Evolutionary conservation across 2,888 invertebrate genomes (phyloP), one percentile per base, ranked within the genome.

Genomic region (Harpalus rufipes): DNA sequence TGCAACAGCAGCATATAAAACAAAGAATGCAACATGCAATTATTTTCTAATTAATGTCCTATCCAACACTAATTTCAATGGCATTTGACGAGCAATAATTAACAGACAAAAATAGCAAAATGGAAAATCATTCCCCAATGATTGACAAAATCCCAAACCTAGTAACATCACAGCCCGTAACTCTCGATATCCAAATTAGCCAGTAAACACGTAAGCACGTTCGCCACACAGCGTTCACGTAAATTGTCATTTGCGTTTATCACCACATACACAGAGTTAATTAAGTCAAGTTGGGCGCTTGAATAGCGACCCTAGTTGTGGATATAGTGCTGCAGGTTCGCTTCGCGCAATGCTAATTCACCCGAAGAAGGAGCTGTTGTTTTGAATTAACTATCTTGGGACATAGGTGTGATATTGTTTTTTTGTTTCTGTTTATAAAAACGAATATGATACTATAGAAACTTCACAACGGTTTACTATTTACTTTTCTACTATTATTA

Each of bases 241-340:
- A 68, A 39, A 68, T 68, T 68, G 68, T 68, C 68, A 68, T 39
- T 68, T 68, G 14, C 39, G 68, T 68, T 68, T 68, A 68, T 68
- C 68, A 39, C 68, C 68, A 39, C 25, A 68, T 39, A 68, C 68
- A 68, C 14, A 14, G 32, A 68, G 68, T 68, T 68, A 68, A 68
- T 68, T 68, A 68, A 68, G 68, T 68, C 68, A 68, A 39, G 68
- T 68, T 39, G 39, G 39, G n/a, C 16, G 63, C 25, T 7, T 7
- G 68, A 39, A 68, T 68, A 39, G 16, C 59, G 59, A 7, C 14
- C 2, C 44, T 44, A 21, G 21, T 56, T 5, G 56, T 56, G n/a
- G 10, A n/a, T 56, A 56, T 10, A n/a, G 56, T n/a, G 3, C 12
- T 56, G 10, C 56, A n/a, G 10, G n/a, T 56, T 56, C 10, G 16